Evolutionary conservation across 2,888 invertebrate genomes (phyloP), one percentile per base, ranked within the genome.

Genomic region (Ypsolopha scabrella): DNA sequence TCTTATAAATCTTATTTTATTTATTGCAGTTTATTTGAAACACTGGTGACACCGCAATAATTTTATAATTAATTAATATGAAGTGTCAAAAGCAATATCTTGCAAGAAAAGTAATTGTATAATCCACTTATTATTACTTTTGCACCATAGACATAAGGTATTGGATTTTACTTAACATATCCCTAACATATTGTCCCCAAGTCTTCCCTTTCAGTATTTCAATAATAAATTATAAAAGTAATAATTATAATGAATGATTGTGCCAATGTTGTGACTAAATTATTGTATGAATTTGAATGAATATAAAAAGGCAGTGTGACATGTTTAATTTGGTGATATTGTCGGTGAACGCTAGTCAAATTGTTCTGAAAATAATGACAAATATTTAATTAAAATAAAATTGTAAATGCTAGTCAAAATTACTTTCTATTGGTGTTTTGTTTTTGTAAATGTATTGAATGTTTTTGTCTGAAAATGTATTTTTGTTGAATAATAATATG

Each of bases 121-220:
- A 24, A 24, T 71, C 73, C 75, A 80, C 74, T 64, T 62, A 68
- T 75, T 64, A 68, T 72, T 76, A 72, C 72, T 81, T 83, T 83
- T 80, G 83, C 82, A 82, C 83, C 68, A 66, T 81, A 83, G 79
- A 53, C 67, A 49, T 82, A 81, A 80, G 78, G 64, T 66, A 63
- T 71, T 56, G 53, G 48, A 58, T 62, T 62, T 70, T 74, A 74
- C 64, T 61, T 70, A 70, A 80, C 81, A 83, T 83, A 85, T 86
- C 83, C 82, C 72, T 57, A 59, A 75, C 69, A 75, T 74, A 72
- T 72, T 72, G 60, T 63, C 71, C 78, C 73, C 65, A 63, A 68
- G 83, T 83, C 83, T 85, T 85, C 85, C 87, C 62, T 85, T 72
- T 80, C 78, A 75, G 74, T 81, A 80, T 86, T 76, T 80, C 72